These are phyloP conservation scores for Temnopleurus reevesii DNA, from an alignment of 53 echinoderm and acorn worm species.

Conservation along the genomic window DNA sequence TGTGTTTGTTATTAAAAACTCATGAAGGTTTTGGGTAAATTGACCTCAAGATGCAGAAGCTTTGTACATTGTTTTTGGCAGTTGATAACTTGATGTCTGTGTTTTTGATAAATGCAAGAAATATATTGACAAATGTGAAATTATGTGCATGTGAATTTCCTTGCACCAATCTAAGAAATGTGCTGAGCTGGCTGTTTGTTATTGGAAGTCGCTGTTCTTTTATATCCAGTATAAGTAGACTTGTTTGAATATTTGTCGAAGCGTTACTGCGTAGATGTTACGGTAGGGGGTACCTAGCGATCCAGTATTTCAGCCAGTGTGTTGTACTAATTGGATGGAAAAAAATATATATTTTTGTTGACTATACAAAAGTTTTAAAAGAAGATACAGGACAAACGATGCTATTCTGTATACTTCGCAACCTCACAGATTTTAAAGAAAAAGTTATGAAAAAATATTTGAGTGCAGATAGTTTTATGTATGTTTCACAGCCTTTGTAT, in stretches of 20 bases:
- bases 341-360: constrained; percentile 61
- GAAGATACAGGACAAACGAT: constrained; percentile 8
- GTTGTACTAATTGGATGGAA: constrained; percentile 48
- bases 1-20: not conserved
- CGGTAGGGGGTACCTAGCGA: constrained; percentile 39
- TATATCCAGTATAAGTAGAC: constrained; percentile 45
- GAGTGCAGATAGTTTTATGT: constrained; percentile 65
- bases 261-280: constrained; percentile 36
- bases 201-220: constrained; percentile 16
- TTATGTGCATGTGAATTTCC: constrained; percentile 27
- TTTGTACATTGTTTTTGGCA: constrained; percentile 32
- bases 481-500: constrained; percentile 66
- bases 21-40: not conserved
- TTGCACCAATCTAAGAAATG: constrained; percentile 28
- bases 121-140: constrained; percentile 28
- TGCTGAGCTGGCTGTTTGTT: constrained; percentile 46
- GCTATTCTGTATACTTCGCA: constrained; percentile 41
- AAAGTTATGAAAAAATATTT: constrained; percentile 37
- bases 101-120: constrained; percentile 39
- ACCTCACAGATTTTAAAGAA: constrained; percentile 57
- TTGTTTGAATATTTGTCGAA: constrained; percentile 45
- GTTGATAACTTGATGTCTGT: constrained; percentile 31
- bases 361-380: constrained; percentile 51
- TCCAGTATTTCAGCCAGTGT: constrained; percentile 56
- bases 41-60: constrained; percentile 1